Conservation (phyloP, 1,140 invertebrate genomes). For the Patella vulgata region DNA sequence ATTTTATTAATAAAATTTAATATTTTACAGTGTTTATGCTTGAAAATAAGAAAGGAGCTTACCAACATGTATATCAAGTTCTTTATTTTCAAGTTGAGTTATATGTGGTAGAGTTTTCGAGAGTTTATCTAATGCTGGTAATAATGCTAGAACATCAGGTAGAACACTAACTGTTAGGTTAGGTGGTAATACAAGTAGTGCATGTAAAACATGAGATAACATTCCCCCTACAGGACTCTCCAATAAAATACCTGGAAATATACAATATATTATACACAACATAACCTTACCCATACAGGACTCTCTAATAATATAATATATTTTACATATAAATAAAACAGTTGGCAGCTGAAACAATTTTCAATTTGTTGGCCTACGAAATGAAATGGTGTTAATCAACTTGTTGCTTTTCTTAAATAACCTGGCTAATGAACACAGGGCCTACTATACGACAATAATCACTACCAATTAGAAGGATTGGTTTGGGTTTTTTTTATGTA, state of each 20-base stretch:
- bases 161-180: conserved; percentile 64
- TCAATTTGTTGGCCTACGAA: no score
- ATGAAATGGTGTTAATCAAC: not conserved
- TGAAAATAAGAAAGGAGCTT: no score
- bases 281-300: no score
- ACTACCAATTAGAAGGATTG: no score
- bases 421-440: not conserved
- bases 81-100: conserved; percentile 60
- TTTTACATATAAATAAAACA: no score
- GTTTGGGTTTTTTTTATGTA: no score
- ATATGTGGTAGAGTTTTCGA: conserved; percentile 70
- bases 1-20: no score
- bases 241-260: conserved; percentile 66
- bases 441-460: no score
- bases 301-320: no score
- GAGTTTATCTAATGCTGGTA: conserved; percentile 70
- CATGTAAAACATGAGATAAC: conserved; percentile 72
- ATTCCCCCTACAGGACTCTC: conserved; percentile 71
- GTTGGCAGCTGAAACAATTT: no score
- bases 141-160: conserved; percentile 68
- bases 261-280: conserved; percentile 12
- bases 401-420: not conserved
- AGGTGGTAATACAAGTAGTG: conserved; percentile 71
- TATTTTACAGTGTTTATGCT: no score
- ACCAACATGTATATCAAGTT: conserved; percentile 50